A percentile compares a stretch with the other conserved stretches of the same genome.
Conservation (phyloP, 2,888 invertebrate genomes). For the Suillia variegata region DNA sequence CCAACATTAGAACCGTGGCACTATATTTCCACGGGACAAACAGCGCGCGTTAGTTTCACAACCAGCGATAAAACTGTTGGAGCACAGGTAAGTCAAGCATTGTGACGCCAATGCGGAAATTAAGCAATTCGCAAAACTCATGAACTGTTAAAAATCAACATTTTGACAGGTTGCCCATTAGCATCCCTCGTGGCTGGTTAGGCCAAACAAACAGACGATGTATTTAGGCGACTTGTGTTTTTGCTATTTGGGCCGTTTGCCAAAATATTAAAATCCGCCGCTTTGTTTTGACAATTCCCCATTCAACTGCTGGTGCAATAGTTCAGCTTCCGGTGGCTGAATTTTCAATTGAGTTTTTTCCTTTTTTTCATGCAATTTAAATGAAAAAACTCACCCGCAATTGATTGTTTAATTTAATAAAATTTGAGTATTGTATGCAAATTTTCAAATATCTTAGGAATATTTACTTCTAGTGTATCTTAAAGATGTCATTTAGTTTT, state of each 20-base stretch:
- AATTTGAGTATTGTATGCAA: too few species aligned
- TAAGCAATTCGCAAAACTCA: background rate
- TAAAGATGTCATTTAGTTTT: too few species aligned
- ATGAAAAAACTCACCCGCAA: too few species aligned
- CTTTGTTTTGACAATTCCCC: background rate
- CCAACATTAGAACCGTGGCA: slow-evolving; percentile 77
- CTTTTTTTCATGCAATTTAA: too few species aligned
- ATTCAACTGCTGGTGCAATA: background rate
- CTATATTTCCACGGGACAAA: slow-evolving; percentile 84
- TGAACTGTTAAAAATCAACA: background rate
- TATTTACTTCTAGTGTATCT: too few species aligned
- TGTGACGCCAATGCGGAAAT: background rate
- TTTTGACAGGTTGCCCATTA: background rate
- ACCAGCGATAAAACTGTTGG: slow-evolving; percentile 95
- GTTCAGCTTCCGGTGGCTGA: background rate
- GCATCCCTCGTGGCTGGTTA: background rate
- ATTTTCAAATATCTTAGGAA: too few species aligned
- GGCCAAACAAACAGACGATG: background rate
- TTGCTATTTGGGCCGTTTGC: background rate
- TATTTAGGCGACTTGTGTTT: background rate
- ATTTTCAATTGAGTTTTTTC: too few species aligned
- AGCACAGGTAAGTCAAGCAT: slow-evolving; percentile 66
- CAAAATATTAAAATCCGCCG: slow-evolving; percentile 7
- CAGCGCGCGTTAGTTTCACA: slow-evolving; percentile 90
- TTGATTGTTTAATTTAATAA: too few species aligned